Evolutionary conservation across 2,113 vertebrate species (phyloP).

Genomic region (Anoplopoma fimbria): DNA sequence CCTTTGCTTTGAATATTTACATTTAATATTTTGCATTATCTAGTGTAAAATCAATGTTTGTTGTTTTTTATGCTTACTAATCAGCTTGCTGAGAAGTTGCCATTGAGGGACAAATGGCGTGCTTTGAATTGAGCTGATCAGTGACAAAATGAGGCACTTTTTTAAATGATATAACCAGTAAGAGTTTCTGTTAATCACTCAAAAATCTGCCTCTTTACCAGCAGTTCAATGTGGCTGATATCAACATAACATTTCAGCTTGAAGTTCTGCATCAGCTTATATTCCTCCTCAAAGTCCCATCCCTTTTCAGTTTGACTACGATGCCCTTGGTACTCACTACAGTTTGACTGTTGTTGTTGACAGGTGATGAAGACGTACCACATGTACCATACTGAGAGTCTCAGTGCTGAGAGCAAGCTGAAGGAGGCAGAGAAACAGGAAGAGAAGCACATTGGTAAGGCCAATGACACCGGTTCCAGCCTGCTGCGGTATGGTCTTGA

Average conservation of each 20-base stretch:
- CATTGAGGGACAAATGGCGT: neutral
- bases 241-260: neutral
- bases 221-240: neutral
- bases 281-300: neutral
- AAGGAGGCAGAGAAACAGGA: conserved; percentile 99
- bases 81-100: too few species aligned
- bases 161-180: neutral
- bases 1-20: too few species aligned
- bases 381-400: conserved; percentile 98
- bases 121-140: too few species aligned
- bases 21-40: too few species aligned
- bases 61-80: too few species aligned
- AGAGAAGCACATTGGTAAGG: conserved; percentile 96
- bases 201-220: neutral
- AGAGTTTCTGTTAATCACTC: neutral
- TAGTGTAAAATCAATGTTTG: too few species aligned
- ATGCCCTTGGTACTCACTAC: neutral
- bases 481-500: conserved; percentile 92
- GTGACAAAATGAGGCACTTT: neutral
- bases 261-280: neutral
- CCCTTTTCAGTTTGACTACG: neutral
- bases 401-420: conserved; percentile 95
- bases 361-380: conserved; percentile 99
- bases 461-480: conserved; percentile 89
- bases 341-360: neutral